Evolutionary conservation across 1,140 invertebrate genomes (phyloP), one percentile per base, ranked within the genome.

Genomic region (Dendroctonus ponderosae): DNA sequence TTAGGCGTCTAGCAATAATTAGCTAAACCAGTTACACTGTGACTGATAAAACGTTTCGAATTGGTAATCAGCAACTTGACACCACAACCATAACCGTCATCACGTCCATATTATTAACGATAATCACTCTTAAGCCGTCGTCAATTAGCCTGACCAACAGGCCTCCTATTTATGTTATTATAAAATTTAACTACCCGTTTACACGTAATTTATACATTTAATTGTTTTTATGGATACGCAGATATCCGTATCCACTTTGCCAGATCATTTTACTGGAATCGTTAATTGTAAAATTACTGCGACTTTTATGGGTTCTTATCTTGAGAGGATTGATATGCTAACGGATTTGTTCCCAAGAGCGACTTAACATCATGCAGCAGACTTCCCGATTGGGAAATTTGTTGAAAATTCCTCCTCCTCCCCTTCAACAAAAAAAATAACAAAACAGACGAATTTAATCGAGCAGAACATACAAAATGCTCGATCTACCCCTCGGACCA

Each of bases 171-270:
- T 46, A 54, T 43, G 42, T 54, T 54, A 63, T 54, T 53, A 53
- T 54, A 46, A 53, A 63, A 54, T 43, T 63, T 63, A 51, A 63
- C 50, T 63, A 53, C 52, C 38, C 50, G 41, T 63, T 63, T 63
- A 63, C 62, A 63, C 62, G 62, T 63, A 42, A 63, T 63, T 54
- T 42, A 63, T 41, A 62, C 60, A 62, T 62, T 62, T 62, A 50
- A 62, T 62, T 62, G 60, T 62, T 51, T 62, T 52, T 62, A 62
- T 41, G 39, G 15, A 49, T 37, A 40, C 41, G 26, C 38, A 61
- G 60, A 52, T 62, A 52, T 51, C 48, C 60, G 38, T 40, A 62
- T 7, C 12, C 11, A 14, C 60, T 38, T 9, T 42, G 48, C 49
- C 60, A 50, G 46, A 62, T 62, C 60, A 40, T 14, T 39, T 62